Evolutionary conservation across 2,888 invertebrate species (phyloP).

Genomic region (Dolomedes plantarius): DNA sequence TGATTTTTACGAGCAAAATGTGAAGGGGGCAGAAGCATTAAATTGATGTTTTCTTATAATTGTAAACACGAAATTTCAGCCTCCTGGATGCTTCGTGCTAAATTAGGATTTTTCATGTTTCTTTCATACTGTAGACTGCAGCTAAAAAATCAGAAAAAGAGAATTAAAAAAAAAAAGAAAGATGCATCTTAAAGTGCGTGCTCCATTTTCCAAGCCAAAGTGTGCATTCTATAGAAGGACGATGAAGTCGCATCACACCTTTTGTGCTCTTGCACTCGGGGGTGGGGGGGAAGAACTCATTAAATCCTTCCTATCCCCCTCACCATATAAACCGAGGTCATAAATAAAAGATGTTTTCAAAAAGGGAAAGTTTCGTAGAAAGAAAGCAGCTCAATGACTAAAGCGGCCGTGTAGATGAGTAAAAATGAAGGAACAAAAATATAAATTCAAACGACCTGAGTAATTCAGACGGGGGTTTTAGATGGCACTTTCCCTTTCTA

Average conservation of each 20-base stretch:
- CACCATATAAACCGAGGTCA: constrained; percentile 9
- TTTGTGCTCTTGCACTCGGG: constrained; percentile 17
- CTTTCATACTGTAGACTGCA: background rate
- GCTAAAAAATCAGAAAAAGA: background rate
- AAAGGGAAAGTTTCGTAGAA: constrained; percentile 20
- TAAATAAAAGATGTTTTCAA: constrained; percentile 43
- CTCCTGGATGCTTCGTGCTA: too few species aligned
- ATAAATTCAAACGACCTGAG: constrained; percentile 12
- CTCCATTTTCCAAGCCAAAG: constrained; percentile 38
- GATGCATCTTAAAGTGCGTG: constrained; percentile 27
- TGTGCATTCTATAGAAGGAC: constrained; percentile 22
- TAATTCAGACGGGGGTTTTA: background rate
- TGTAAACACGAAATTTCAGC: too few species aligned
- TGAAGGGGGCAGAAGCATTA: too few species aligned
- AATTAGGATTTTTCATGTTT: background rate
- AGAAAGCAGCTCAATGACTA: constrained; percentile 27
- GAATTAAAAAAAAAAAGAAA: background rate
- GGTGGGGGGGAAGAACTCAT: constrained; percentile 32
- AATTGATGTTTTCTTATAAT: too few species aligned
- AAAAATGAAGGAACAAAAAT: constrained; percentile 35
- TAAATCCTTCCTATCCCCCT: constrained; percentile 21
- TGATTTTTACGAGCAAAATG: too few species aligned
- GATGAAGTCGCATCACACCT: constrained; percentile 40
- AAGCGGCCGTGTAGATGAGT: constrained; percentile 20
- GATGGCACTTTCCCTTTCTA: background rate